Base-by-base conservation (phyloP, 2,888 invertebrate genomes). In the Euzophera pinguis region DNA sequence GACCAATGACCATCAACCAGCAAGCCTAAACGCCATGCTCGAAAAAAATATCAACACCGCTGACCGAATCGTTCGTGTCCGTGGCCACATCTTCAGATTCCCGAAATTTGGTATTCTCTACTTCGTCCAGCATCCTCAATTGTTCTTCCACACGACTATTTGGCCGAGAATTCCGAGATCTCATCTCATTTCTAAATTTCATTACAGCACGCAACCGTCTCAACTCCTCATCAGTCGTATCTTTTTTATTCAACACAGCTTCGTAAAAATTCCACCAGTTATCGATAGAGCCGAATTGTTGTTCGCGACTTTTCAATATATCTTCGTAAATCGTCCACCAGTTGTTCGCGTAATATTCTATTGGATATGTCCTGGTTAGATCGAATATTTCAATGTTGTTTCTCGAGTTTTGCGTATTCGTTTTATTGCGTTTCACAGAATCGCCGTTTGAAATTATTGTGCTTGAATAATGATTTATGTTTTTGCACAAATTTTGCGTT, bases 271-370 rank as follows among this genome's bases (percentile, higher is more conserved):
- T 73, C 91, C 91, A 91, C 91, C 91, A 91, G 57, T 84, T 84
- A 50, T 90, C 90, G 12, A 91, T 81, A 0, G 88, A 83, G 0
- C 91, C 91, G 65, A 88, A 91, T 58, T 90, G 90, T 16, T 79
- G 75, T 45, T 89, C 88, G 0, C 91, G 69, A 32, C 71, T 88
- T 45, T 81, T 87, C 0, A 91, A 54, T 0, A 91, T 68, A 16
- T 89, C 89, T 56, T 90, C 86, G 69, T 91, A 91, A 1, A 91
- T 91, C 0, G 72, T 63, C 91, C 91, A 91, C 91, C 90, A 91
- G 51, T 91, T 91, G 61, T 91, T 91, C 0, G 91, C 91, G 64
- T 91, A 91, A 54, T 89, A 91, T 56, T 90, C 75, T 39, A 71
- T 58, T 0, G 91, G 90, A 54, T 90, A 90, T 0, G 86, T 85